These are phyloP conservation scores for Lutraria lutraria DNA, from an alignment of 2,888 invertebrate species.

Conservation along the genomic window DNA sequence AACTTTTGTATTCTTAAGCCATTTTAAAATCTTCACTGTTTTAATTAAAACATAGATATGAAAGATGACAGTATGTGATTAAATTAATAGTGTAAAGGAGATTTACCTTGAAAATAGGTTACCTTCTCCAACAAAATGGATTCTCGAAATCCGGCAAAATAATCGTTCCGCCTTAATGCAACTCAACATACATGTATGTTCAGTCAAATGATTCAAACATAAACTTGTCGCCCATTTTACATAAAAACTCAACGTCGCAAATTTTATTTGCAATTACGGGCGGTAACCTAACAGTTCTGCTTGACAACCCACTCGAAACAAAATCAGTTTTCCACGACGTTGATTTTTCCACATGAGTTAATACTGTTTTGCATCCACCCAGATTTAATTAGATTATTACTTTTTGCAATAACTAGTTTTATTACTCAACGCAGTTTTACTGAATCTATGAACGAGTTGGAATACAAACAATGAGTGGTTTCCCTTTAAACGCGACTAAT, in stretches of 20 bases:
- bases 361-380: neutral
- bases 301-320: conserved; percentile 8
- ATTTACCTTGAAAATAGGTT: neutral
- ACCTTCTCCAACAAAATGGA: neutral
- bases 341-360: conserved; percentile 9
- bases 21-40: too few species aligned
- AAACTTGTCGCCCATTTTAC: neutral
- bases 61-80: neutral
- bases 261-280: conserved; percentile 3
- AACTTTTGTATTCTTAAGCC: too few species aligned
- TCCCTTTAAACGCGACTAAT: neutral
- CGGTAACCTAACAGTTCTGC: neutral
- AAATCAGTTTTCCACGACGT: conserved; percentile 10
- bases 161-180: neutral
- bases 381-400: neutral
- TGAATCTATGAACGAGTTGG: neutral
- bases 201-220: neutral
- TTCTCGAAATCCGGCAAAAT: neutral
- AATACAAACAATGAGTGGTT: neutral
- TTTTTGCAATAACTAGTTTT: neutral
- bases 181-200: neutral
- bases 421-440: neutral
- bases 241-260: neutral
- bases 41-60: too few species aligned
- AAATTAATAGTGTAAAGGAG: neutral